phyloP scores from a whole-genome alignment of 2,888 invertebrate species.

The Dicycla oo region DNA sequence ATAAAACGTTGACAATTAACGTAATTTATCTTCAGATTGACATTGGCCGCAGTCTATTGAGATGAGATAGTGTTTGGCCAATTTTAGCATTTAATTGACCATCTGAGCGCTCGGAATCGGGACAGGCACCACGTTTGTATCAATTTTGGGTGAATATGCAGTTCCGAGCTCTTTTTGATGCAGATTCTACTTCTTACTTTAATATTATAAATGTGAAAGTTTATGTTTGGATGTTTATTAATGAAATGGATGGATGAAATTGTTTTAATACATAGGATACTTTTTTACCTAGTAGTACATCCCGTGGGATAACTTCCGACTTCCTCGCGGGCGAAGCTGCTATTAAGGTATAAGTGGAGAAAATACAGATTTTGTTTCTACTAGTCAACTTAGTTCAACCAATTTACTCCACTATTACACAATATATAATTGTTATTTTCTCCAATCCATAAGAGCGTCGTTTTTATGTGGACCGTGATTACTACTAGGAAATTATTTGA shows the following conservation, averaged over 20 bases:
- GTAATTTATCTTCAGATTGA: constrained; percentile 79
- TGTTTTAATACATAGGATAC: neutral
- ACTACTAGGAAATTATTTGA: neutral
- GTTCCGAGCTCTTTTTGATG: neutral
- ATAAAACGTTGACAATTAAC: constrained; percentile 80
- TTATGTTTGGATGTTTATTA: neutral
- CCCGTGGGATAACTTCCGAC: neutral
- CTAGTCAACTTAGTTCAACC: neutral
- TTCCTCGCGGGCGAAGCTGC: neutral
- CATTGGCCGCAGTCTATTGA: constrained; percentile 60
- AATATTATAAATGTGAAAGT: neutral
- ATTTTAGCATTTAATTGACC: constrained; percentile 55
- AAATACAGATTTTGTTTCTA: neutral
- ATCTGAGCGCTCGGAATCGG: constrained; percentile 31
- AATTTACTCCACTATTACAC: neutral
- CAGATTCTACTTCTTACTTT: neutral
- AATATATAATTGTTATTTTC: neutral
- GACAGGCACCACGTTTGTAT: constrained; percentile 39
- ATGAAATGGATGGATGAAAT: neutral
- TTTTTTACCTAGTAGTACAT: neutral
- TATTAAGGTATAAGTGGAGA: neutral
- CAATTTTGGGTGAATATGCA: constrained; percentile 29
- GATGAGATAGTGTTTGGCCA: constrained; percentile 57
- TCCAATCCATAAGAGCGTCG: neutral
- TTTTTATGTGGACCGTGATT: neutral